Base-by-base conservation (phyloP, 1,140 invertebrate genomes). In the Eurosta solidaginis region DNA sequence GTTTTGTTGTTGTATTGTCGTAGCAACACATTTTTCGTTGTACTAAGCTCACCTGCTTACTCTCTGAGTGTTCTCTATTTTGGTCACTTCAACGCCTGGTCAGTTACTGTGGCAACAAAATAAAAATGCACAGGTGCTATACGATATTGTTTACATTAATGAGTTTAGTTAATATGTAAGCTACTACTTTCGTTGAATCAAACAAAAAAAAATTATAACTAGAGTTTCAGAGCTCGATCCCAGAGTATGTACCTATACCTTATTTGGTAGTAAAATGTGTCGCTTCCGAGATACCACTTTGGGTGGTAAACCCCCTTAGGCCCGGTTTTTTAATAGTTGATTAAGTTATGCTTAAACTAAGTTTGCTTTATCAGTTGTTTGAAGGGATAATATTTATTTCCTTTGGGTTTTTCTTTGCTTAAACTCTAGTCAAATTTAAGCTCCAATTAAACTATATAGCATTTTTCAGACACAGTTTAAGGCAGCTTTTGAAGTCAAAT, bases 91-190 rank as follows among this genome's bases (percentile, higher is more conserved):
- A 78, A 40, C 83, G 76, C 76, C 84, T 86, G 85, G 85, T 85
- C 85, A 86, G 85, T 86, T 86, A 86, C 85, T 84, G 83, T 82
- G 83, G 79, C 82, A 82, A 86, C 85, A 86, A 82, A 68, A 77
- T 77, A 47, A 76, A 82, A 84, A 25, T 47, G 42, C 40, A 74
- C 40, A 74, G 73, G 73, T 74, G 73, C 42, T 22, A 29, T 27
- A 74, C 44, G 7, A 29, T 25, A 27, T 27, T 25, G 44, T 17
- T 45, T 45, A 17, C 7, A 7, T 74, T 59, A 22, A 10, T 59
- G 25, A 29, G 25, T 59, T 22, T 25, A 10, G 22, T 6, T 27
- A 20, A 6, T 5, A 59, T 22, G 52, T 10, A 25, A 14, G 22
- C 27, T 17, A 45, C 44, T 45, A 7, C 7, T 7, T 45, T 45